phyloP scores from a whole-genome alignment of 2,113 vertebrate species.

The Uria aalge region DNA sequence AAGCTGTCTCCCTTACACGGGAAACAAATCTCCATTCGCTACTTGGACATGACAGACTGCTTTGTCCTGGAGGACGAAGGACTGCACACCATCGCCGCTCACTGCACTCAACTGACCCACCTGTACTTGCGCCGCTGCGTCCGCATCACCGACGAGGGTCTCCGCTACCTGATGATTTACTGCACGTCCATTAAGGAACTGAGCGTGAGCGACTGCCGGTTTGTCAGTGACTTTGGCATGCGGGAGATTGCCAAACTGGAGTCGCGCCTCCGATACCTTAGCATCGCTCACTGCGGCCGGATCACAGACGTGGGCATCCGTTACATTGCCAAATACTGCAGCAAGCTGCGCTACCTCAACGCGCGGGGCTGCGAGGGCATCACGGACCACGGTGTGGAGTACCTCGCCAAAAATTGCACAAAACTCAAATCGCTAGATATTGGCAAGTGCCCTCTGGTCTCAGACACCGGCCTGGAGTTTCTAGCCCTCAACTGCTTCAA shows the following conservation, averaged over 20 bases:
- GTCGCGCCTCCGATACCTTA: constrained; percentile 91
- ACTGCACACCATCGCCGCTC: constrained; percentile 92
- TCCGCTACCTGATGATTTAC: constrained; percentile 93
- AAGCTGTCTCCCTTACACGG: constrained; percentile 88
- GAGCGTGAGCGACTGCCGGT: constrained; percentile 95
- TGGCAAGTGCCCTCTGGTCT: constrained; percentile 95
- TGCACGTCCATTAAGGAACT: constrained; percentile 89
- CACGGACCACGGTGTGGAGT: constrained; percentile 94
- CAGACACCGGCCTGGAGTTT: constrained; percentile 90
- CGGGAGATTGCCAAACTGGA: constrained; percentile 95
- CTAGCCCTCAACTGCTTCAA: constrained; percentile 93
- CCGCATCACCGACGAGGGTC: constrained; percentile 91
- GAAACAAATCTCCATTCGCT: constrained; percentile 94
- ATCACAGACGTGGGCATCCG: constrained; percentile 96
- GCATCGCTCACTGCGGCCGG: constrained; percentile 94
- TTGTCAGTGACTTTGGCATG: constrained; percentile 93
- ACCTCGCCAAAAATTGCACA: constrained; percentile 93
- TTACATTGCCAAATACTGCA: constrained; percentile 95
- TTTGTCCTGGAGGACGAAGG: constrained; percentile 95
- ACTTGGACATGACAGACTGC: constrained; percentile 97
- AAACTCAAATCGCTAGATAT: constrained; percentile 94
- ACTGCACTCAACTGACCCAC: constrained; percentile 96
- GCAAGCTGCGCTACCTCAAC: constrained; percentile 96
- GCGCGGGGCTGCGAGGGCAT: constrained; percentile 96
- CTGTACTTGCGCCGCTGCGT: constrained; percentile 95